These are phyloP conservation scores for Cydia amplana DNA, from an alignment of 1,140 invertebrate genomes.

Conservation along the genomic window DNA sequence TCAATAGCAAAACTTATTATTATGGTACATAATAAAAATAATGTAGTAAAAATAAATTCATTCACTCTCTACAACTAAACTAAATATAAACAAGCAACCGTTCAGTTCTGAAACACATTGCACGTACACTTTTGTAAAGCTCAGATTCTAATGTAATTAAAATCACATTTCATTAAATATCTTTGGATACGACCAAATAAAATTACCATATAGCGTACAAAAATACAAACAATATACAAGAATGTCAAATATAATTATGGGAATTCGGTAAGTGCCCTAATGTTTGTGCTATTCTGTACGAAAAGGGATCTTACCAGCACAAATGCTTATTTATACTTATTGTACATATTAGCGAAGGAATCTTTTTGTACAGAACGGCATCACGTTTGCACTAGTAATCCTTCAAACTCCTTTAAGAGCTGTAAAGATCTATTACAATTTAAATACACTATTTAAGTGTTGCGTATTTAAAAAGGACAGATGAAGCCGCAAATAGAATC, in stretches of 20 bases:
- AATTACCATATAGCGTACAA: slow-evolving; percentile 72
- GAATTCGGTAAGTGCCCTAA: slow-evolving; percentile 37
- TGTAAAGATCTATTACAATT: not conserved
- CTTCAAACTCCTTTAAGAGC: slow-evolving; percentile 28
- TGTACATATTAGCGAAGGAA: not conserved
- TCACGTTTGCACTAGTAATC: not conserved
- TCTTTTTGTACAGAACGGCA: not conserved
- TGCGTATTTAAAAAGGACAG: not conserved
- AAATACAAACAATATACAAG: slow-evolving; percentile 77
- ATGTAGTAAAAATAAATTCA: slow-evolving; percentile 15
- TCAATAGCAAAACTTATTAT: slow-evolving; percentile 3
- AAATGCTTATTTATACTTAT: not conserved
- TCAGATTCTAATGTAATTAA: slow-evolving; percentile 67
- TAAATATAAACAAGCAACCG: slow-evolving; percentile 66
- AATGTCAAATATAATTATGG: slow-evolving; percentile 55
- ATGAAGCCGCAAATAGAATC: slow-evolving; percentile 20
- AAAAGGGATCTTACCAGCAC: not conserved
- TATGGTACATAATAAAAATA: slow-evolving; percentile 21
- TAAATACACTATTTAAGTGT: not conserved
- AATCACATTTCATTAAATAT: slow-evolving; percentile 78
- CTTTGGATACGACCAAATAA: slow-evolving; percentile 77
- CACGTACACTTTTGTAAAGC: slow-evolving; percentile 74
- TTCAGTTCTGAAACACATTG: slow-evolving; percentile 55
- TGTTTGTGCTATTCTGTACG: slow-evolving; percentile 17
- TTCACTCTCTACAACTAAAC: slow-evolving; percentile 37